Conservation (phyloP, 2,888 invertebrate species). For the Diarsia brunnea region DNA sequence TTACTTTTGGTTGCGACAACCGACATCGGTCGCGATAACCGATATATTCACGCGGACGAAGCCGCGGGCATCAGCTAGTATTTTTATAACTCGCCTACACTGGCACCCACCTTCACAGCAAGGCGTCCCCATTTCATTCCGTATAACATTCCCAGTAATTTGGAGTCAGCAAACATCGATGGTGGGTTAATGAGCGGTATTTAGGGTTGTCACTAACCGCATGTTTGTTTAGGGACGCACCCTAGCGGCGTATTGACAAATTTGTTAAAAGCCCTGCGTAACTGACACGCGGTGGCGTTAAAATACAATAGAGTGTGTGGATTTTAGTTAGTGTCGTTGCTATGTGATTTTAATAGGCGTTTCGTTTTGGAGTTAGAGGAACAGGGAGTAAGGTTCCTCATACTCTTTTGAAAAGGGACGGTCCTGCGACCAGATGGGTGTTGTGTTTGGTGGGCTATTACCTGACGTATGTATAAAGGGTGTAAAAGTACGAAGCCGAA, state of each 20-base stretch:
- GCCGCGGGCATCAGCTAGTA: background rate
- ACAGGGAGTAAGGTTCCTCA: fast-evolving
- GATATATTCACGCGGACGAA: too few species aligned
- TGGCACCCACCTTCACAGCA: background rate
- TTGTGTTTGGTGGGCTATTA: background rate
- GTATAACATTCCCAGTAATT: constrained; percentile 53
- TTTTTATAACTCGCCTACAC: constrained; percentile 2
- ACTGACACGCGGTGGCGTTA: constrained; percentile 47
- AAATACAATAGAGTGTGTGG: constrained; percentile 30
- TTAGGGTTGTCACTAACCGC: constrained; percentile 46
- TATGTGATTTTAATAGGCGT: background rate
- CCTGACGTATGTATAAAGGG: too few species aligned
- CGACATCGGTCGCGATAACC: too few species aligned
- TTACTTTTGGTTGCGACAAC: too few species aligned
- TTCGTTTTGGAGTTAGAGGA: background rate
- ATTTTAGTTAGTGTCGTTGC: constrained; percentile 6
- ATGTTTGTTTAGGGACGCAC: constrained; percentile 56
- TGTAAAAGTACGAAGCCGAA: too few species aligned
- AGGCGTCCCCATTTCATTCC: constrained; percentile 24
- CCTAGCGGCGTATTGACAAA: constrained; percentile 59
- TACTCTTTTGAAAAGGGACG: background rate
- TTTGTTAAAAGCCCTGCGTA: constrained; percentile 63
- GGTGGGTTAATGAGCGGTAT: constrained; percentile 55
- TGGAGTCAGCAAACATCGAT: constrained; percentile 55
- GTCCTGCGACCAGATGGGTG: background rate